Evolutionary conservation across 1,140 invertebrate species (phyloP).

Genomic region (Anastrepha ludens): DNA sequence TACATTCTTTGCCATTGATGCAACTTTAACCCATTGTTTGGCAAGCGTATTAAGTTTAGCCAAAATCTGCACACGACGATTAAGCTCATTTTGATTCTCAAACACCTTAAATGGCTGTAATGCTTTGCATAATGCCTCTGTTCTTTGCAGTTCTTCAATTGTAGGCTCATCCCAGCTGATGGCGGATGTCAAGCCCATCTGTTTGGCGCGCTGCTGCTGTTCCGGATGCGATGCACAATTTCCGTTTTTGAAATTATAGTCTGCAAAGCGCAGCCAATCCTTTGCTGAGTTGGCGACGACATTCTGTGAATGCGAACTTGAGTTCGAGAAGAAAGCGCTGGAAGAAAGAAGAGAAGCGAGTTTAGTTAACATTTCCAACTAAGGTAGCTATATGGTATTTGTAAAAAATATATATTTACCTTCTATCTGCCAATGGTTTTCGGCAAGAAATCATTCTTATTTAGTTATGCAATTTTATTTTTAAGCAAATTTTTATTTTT

Average conservation of each 20-base stretch:
- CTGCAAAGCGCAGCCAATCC: neutral
- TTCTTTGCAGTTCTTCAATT: slow-evolving; percentile 87
- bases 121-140: slow-evolving; percentile 87
- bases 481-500: too few species aligned
- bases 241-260: slow-evolving; percentile 39
- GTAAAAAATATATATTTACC: too few species aligned
- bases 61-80: slow-evolving; percentile 89
- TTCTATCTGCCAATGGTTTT: too few species aligned
- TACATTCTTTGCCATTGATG: slow-evolving; percentile 92
- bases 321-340: slow-evolving; percentile 60
- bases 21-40: slow-evolving; percentile 93
- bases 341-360: neutral
- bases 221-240: slow-evolving; percentile 8
- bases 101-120: slow-evolving; percentile 93
- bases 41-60: slow-evolving; percentile 92
- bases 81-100: slow-evolving; percentile 92
- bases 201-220: slow-evolving; percentile 71
- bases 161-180: slow-evolving; percentile 92
- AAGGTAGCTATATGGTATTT: too few species aligned
- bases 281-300: slow-evolving; percentile 51
- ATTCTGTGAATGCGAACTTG: slow-evolving; percentile 65
- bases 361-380: neutral
- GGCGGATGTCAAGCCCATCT: slow-evolving; percentile 93
- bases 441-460: too few species aligned
- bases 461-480: too few species aligned